Evolutionary conservation across 2,888 invertebrate genomes (phyloP).

Genomic region (Mythimna albipuncta): DNA sequence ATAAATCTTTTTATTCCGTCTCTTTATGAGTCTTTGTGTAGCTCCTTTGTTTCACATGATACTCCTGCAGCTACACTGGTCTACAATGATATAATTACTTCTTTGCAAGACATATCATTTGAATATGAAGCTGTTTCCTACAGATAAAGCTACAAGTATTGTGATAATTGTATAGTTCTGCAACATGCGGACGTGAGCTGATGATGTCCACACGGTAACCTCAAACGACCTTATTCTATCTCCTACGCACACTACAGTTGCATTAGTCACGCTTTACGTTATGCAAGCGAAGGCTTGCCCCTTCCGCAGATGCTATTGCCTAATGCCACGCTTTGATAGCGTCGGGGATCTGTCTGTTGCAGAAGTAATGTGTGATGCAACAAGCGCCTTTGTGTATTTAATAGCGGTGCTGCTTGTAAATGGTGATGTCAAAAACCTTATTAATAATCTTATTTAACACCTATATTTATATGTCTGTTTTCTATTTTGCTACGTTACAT

Average conservation of each 20-base stretch:
- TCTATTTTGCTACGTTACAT: background rate
- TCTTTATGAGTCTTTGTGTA: slow-evolving; percentile 40
- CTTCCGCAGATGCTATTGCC: slow-evolving; percentile 72
- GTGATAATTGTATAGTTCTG: slow-evolving; percentile 48
- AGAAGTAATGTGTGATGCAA: slow-evolving; percentile 11
- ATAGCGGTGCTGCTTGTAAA: background rate
- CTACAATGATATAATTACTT: slow-evolving; percentile 29
- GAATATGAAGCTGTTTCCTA: slow-evolving; percentile 2
- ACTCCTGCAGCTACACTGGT: slow-evolving; percentile 4
- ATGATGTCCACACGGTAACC: slow-evolving; percentile 73
- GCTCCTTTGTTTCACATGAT: slow-evolving; percentile 47
- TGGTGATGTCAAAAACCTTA: background rate
- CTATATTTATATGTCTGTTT: background rate
- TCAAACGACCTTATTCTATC: slow-evolving; percentile 77
- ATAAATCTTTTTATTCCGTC: slow-evolving; percentile 14
- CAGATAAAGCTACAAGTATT: slow-evolving; percentile 3
- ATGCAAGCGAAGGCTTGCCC: slow-evolving; percentile 78
- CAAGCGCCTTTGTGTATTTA: slow-evolving; percentile 17
- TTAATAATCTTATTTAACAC: background rate
- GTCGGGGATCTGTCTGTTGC: slow-evolving; percentile 53
- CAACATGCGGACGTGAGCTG: slow-evolving; percentile 63
- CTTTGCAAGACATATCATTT: slow-evolving; percentile 23
- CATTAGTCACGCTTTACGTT: slow-evolving; percentile 78
- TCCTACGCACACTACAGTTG: slow-evolving; percentile 72
- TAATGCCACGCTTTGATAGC: slow-evolving; percentile 63